Percentiles rank a stretch among this genome's conserved stretches.
Conservation (phyloP, 1,140 invertebrate genomes). For the Frieseomelitta varia region DNA sequence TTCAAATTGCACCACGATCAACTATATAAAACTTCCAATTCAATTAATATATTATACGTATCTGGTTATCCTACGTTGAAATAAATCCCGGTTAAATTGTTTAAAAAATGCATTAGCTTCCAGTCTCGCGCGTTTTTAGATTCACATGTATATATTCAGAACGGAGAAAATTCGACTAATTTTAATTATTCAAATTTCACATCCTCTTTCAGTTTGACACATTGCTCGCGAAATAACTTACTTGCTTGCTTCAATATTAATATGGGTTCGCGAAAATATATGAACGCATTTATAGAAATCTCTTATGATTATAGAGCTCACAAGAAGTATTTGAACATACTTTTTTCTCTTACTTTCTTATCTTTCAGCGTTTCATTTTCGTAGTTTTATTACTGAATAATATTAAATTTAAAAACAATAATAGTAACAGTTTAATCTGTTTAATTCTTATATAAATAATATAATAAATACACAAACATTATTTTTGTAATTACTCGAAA, state of each 20-base stretch:
- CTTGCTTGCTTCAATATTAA: no score
- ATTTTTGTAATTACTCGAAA: no score
- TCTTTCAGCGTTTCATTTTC: no score
- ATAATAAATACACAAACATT: no score
- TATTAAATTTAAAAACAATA: no score
- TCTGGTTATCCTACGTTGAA: neutral
- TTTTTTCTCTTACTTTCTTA: neutral
- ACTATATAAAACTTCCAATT: neutral
- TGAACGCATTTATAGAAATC: neutral
- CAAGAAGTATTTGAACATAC: neutral
- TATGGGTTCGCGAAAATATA: neutral
- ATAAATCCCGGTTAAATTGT: neutral
- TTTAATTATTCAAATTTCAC: neutral
- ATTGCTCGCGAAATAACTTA: no score
- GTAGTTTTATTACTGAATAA: no score
- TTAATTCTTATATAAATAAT: no score
- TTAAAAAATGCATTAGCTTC: neutral
- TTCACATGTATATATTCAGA: neutral
- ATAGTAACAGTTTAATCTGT: no score
- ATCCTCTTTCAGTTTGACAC: no score
- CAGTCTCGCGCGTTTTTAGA: neutral
- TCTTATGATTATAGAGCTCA: neutral
- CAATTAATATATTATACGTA: neutral
- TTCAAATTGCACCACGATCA: neutral
- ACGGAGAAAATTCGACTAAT: neutral